Percentiles rank a stretch among this genome's conserved stretches.
phyloP scores from a whole-genome alignment of 2,797 vertebrate genomes.

The Melanotaenia boesemani region DNA sequence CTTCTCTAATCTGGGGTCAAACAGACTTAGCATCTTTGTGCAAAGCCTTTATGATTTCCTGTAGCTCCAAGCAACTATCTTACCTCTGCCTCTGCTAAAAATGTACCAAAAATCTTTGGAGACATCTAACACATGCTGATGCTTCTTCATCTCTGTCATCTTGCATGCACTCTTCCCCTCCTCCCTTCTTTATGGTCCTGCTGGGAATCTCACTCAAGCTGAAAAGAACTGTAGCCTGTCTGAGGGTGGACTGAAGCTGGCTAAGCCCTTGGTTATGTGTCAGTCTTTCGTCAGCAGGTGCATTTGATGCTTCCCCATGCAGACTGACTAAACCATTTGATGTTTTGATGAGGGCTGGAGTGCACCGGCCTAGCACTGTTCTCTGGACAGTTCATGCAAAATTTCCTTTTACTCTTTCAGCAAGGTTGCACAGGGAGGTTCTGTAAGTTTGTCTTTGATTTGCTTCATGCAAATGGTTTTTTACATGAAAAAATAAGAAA shows the following conservation, averaged over 20 bases:
- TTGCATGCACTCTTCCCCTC: slow-evolving; percentile 21
- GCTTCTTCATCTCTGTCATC: slow-evolving; percentile 15
- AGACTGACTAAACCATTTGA: slow-evolving; percentile 25
- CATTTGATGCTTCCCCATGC: slow-evolving; percentile 27
- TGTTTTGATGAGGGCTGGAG: slow-evolving; percentile 21
- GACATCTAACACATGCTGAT: neutral
- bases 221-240: slow-evolving; percentile 19
- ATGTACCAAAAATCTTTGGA: neutral
- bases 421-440: neutral
- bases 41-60: neutral
- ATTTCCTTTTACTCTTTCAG: slow-evolving; percentile 24
- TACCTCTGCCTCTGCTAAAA: neutral
- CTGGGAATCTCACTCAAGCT: slow-evolving; percentile 26
- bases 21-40: slow-evolving; percentile 22
- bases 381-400: slow-evolving; percentile 5
- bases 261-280: slow-evolving; percentile 42
- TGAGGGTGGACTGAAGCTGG: slow-evolving; percentile 39
- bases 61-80: neutral
- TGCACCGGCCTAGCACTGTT: neutral
- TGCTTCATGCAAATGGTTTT: slow-evolving; percentile 37
- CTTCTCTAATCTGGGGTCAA: slow-evolving; percentile 12
- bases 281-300: slow-evolving; percentile 58
- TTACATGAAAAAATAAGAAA: slow-evolving; percentile 4
- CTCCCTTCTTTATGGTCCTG: slow-evolving; percentile 21
- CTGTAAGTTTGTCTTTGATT: slow-evolving; percentile 15